These are phyloP conservation scores for Onychorhynchus coronatus DNA, from an alignment of 2,113 vertebrate species.

Conservation along the genomic window DNA sequence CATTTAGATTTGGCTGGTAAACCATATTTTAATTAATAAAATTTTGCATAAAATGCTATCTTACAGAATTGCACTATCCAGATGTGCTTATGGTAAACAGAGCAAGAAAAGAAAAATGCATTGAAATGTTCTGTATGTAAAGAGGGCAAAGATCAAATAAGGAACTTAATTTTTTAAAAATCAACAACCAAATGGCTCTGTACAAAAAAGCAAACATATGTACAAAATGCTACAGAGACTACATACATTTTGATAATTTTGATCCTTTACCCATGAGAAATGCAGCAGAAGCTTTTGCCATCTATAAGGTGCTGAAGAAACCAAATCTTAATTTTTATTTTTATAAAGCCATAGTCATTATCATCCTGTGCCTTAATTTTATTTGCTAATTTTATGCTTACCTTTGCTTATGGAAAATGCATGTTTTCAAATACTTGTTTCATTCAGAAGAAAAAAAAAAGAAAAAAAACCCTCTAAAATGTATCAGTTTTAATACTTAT, in stretches of 20 bases:
- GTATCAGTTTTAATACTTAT: conserved; percentile 54
- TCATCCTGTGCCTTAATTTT: conserved; percentile 57
- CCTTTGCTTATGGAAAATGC: conserved; percentile 65
- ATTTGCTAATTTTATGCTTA: conserved; percentile 61
- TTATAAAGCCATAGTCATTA: conserved; percentile 64
- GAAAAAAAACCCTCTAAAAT: conserved; percentile 1
- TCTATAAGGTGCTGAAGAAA: conserved; percentile 84
- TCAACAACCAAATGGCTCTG: conserved; percentile 80
- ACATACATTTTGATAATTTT: conserved; percentile 70
- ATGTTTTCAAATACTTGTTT: conserved; percentile 67
- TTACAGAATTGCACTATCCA: conserved; percentile 73
- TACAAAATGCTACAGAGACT: conserved; percentile 84
- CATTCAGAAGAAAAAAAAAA: conserved; percentile 11
- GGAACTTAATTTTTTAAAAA: conserved; percentile 74
- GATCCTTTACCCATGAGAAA: conserved; percentile 67
- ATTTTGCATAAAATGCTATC: conserved; percentile 77
- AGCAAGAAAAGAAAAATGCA: conserved; percentile 30
- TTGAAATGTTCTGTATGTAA: conserved; percentile 45
- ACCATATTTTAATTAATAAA: conserved; percentile 74
- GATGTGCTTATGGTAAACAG: conserved; percentile 58
- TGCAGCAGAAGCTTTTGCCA: conserved; percentile 72
- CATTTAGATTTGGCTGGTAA: conserved; percentile 75
- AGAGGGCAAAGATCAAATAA: conserved; percentile 77
- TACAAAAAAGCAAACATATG: conserved; percentile 81
- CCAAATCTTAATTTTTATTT: conserved; percentile 59